These are phyloP conservation scores for Leptinotarsa juncta DNA, from an alignment of 2,888 invertebrate species.

Conservation along the genomic window DNA sequence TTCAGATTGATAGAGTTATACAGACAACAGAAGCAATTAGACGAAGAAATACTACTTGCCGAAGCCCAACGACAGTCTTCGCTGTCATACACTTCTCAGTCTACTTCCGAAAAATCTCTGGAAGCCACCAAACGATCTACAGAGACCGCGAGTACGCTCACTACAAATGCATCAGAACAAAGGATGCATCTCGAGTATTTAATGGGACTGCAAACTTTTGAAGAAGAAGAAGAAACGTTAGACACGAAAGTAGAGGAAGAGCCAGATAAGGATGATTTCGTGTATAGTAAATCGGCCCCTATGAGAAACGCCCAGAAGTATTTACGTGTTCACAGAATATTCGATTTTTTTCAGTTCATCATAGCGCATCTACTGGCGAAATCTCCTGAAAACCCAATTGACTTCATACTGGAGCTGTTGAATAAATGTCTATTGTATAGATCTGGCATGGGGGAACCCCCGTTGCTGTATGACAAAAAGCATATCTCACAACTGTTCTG, in stretches of 20 bases:
- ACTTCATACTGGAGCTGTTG: slow-evolving; percentile 64
- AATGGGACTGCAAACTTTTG: slow-evolving; percentile 33
- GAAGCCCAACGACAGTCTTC: neutral
- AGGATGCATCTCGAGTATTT: slow-evolving; percentile 54
- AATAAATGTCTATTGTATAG: slow-evolving; percentile 66
- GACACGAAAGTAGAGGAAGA: slow-evolving; percentile 28
- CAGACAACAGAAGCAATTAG: slow-evolving; percentile 6
- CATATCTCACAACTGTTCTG: slow-evolving; percentile 60
- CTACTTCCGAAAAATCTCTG: neutral
- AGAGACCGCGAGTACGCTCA: neutral
- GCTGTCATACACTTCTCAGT: neutral
- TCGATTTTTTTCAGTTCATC: slow-evolving; percentile 66
- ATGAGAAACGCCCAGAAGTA: slow-evolving; percentile 63
- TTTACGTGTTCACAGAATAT: slow-evolving; percentile 63
- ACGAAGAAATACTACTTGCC: neutral
- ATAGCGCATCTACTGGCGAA: slow-evolving; percentile 64
- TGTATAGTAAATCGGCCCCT: slow-evolving; percentile 49
- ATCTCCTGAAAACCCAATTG: slow-evolving; percentile 64
- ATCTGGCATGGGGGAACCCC: slow-evolving; percentile 64
- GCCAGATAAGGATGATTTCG: slow-evolving; percentile 42
- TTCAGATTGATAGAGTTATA: slow-evolving; percentile 21
- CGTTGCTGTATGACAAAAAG: slow-evolving; percentile 63
- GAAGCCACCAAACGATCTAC: neutral
- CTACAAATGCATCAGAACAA: slow-evolving; percentile 40
- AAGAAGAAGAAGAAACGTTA: slow-evolving; percentile 35